phyloP scores from a whole-genome alignment of 1,140 invertebrate genomes.

The Drosophila yakuba region DNA sequence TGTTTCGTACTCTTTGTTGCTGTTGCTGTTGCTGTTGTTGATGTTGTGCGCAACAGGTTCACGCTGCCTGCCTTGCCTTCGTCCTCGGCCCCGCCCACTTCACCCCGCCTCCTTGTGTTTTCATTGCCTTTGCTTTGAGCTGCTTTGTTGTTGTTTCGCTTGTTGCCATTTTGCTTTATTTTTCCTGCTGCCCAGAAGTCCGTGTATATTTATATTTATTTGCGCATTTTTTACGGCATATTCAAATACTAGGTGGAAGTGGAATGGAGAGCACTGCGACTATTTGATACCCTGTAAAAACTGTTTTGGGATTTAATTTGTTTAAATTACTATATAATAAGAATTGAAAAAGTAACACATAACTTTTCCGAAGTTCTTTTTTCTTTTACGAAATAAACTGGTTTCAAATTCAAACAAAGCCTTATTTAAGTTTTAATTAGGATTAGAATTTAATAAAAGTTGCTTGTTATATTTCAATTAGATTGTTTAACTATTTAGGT shows the following conservation, averaged over 20 bases:
- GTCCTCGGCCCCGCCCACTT: constrained; percentile 2
- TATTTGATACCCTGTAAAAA: not conserved
- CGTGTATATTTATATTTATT: constrained; percentile 48
- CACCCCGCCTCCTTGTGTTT: constrained; percentile 26
- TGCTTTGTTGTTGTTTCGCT: constrained; percentile 37
- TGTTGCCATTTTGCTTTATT: constrained; percentile 49
- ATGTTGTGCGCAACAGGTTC: constrained; percentile 73
- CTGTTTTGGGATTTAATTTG: not conserved
- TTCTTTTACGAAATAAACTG: too few species aligned
- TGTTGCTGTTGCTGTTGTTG: constrained; percentile 59
- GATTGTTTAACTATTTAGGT: too few species aligned
- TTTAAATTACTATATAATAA: not conserved
- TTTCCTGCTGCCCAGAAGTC: constrained; percentile 20
- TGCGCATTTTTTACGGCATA: constrained; percentile 44
- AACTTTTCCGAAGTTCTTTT: too few species aligned
- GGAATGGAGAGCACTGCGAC: too few species aligned
- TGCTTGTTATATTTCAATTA: too few species aligned
- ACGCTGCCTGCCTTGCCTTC: constrained; percentile 20
- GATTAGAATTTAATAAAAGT: too few species aligned
- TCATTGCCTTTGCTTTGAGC: constrained; percentile 53
- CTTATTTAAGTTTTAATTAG: too few species aligned
- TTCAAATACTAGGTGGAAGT: constrained; percentile 50
- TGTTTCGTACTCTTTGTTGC: constrained; percentile 42
- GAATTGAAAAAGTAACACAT: too few species aligned
- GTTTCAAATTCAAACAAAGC: too few species aligned